Evolutionary conservation across 2,113 vertebrate genomes (phyloP), one percentile per base, ranked within the genome.

Genomic region (Mus pahari): DNA sequence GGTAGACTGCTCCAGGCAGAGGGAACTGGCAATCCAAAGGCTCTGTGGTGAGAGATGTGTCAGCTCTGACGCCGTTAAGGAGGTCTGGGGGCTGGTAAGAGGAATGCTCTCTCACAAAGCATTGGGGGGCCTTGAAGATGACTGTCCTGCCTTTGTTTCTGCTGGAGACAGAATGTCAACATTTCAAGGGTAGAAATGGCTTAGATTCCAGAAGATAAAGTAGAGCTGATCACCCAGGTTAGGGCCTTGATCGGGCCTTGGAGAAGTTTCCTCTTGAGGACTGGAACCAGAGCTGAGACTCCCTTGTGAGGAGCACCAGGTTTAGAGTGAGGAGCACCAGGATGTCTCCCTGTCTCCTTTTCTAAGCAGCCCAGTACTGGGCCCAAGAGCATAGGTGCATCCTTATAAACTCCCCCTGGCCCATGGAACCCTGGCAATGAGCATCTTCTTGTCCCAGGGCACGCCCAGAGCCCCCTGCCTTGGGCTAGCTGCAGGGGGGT

Each of bases 171-270:
- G 48, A 48, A 7, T n/a, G 5, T 14, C 39, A 84, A n/a, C 26
- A 3, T 16, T 53, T 55, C 60, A 24, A 42, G 87, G 14, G 24
- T 77, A 64, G 60, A 39, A 28, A 7, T 10, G 1, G 22, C 39
- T 45, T 11, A 0, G 68, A 60, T 45, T 28, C 17, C 68, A 8
- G 42, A 87, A 77, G 62, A 33, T 10, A 42, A 13, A 42, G 20
- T 2, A 14, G 3, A 11, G n/a, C 10, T 11, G 0, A 36, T 1
- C 1, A 0, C 9, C 87, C 60, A 24, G 2, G 60, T 31, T 26
- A 6, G 5, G 45, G 73, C 33, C 68, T 70, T 1, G 0, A 36
- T 17, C n/a, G 2, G 33, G 7, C 14, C 68, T 70, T 48, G 22
- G 60, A 31, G 66, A 45, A 8, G 5, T 9, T 55, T 28, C 55